Evolutionary conservation across 1,140 invertebrate species (phyloP).

Genomic region (Apis cerana): DNA sequence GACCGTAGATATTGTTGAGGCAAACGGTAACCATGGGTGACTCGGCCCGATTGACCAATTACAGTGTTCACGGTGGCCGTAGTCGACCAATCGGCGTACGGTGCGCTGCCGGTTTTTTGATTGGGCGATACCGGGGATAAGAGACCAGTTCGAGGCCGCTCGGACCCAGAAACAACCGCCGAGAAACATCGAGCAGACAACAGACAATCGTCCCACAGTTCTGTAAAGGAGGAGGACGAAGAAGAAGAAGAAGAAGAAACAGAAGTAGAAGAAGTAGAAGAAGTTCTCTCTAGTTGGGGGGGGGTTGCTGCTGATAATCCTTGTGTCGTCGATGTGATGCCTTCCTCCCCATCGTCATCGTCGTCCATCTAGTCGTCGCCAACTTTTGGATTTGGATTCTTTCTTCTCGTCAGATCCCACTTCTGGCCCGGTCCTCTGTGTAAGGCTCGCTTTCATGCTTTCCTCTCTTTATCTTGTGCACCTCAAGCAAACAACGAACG

Average conservation of each 20-base stretch:
- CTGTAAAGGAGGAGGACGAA: not conserved
- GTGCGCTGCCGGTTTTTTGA: constrained; percentile 77
- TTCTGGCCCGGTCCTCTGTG: constrained; percentile 21
- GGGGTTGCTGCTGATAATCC: constrained; percentile 14
- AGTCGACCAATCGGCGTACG: constrained; percentile 72
- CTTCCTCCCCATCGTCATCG: constrained; percentile 4
- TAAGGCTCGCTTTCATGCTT: constrained; percentile 46
- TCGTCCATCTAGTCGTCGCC: not conserved
- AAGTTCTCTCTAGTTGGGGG: not conserved
- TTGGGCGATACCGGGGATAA: constrained; percentile 79
- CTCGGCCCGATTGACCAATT: constrained; percentile 75
- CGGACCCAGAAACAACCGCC: constrained; percentile 74
- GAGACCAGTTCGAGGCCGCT: constrained; percentile 77
- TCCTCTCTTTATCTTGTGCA: constrained; percentile 1
- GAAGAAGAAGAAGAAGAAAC: not conserved
- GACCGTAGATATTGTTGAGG: constrained; percentile 79
- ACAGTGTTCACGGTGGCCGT: constrained; percentile 76
- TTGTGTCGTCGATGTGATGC: not conserved
- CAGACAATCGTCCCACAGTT: constrained; percentile 45
- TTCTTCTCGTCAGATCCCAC: constrained; percentile 17
- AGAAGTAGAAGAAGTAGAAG: no score
- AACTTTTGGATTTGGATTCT: constrained; percentile 59
- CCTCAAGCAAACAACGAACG: not conserved
- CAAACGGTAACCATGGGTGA: constrained; percentile 79
- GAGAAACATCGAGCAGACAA: constrained; percentile 70